Conservation (phyloP, 2,113 vertebrate genomes). For the Dicentrarchus labrax region DNA sequence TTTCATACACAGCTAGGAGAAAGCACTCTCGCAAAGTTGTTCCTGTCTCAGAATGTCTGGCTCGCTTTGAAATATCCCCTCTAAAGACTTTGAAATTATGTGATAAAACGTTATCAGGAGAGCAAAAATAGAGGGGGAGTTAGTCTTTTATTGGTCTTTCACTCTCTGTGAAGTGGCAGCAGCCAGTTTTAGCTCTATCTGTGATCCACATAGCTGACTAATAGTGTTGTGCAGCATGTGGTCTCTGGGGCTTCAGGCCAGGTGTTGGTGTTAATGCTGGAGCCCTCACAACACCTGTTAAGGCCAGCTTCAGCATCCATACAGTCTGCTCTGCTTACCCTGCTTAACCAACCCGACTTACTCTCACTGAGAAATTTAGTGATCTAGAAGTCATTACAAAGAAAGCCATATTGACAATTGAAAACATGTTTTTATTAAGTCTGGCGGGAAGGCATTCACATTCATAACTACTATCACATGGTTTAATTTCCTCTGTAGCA, state of each 20-base stretch:
- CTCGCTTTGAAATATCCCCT: slow-evolving; percentile 71
- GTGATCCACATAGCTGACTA: slow-evolving; percentile 75
- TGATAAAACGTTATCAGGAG: slow-evolving; percentile 79
- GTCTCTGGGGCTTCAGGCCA: slow-evolving; percentile 72
- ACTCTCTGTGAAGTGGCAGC: slow-evolving; percentile 66
- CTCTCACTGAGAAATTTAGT: slow-evolving; percentile 15
- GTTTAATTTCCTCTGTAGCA: not conserved
- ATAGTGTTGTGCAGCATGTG: slow-evolving; percentile 72
- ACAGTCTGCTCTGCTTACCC: slow-evolving; percentile 41
- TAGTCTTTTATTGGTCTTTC: slow-evolving; percentile 56
- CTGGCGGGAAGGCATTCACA: not conserved
- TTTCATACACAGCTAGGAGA: slow-evolving; percentile 67
- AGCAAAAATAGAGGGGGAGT: slow-evolving; percentile 19
- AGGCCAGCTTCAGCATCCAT: slow-evolving; percentile 48
- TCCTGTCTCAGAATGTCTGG: slow-evolving; percentile 57
- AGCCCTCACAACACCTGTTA: slow-evolving; percentile 77
- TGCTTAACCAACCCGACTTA: slow-evolving; percentile 58
- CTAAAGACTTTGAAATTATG: slow-evolving; percentile 66
- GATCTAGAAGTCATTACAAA: slow-evolving; percentile 21
- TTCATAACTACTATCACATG: slow-evolving; percentile 24
- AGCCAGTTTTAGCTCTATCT: slow-evolving; percentile 64
- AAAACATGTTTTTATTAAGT: slow-evolving; percentile 8
- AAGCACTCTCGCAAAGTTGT: slow-evolving; percentile 64
- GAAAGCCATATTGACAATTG: not conserved
- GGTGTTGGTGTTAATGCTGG: slow-evolving; percentile 78